These are phyloP conservation scores for Premnoplex brunnescens DNA, from an alignment of 2,797 vertebrate genomes.

Conservation along the genomic window DNA sequence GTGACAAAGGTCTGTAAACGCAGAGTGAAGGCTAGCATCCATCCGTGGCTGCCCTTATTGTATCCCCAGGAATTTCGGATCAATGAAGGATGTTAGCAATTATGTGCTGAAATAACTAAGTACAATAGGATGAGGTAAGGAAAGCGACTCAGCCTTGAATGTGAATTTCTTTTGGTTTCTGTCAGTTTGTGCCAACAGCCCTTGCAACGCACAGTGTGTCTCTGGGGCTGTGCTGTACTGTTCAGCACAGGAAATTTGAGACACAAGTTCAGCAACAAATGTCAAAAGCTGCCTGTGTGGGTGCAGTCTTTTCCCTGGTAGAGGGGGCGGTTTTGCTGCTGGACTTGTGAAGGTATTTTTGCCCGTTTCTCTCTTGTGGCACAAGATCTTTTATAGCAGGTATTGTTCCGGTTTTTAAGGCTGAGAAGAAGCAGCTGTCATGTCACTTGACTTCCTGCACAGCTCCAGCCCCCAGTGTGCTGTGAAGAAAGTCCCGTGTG, in stretches of 20 bases:
- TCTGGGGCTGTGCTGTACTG: not conserved
- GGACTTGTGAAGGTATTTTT: not conserved
- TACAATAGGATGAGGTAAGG: conserved; percentile 68
- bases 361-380: not conserved
- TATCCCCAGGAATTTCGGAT: conserved; percentile 61
- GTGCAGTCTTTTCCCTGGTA: not conserved
- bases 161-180: conserved; percentile 58
- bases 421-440: not conserved
- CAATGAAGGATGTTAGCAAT: conserved; percentile 70
- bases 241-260: conserved; percentile 5
- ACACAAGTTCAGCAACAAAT: not conserved
- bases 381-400: not conserved
- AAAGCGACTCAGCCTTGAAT: conserved; percentile 36
- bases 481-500: not conserved
- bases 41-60: conserved; percentile 62
- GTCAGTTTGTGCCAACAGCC: not conserved
- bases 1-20: conserved; percentile 52
- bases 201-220: not conserved
- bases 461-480: not conserved
- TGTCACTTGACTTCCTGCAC: not conserved
- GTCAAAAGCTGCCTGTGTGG: not conserved
- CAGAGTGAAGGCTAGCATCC: conserved; percentile 51
- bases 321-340: rapidly evolving
- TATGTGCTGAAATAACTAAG: conserved; percentile 59
- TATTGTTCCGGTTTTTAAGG: not conserved